Evolutionary conservation across 2,797 vertebrate species (phyloP).

Genomic region (Poeciliopsis presidionis): DNA sequence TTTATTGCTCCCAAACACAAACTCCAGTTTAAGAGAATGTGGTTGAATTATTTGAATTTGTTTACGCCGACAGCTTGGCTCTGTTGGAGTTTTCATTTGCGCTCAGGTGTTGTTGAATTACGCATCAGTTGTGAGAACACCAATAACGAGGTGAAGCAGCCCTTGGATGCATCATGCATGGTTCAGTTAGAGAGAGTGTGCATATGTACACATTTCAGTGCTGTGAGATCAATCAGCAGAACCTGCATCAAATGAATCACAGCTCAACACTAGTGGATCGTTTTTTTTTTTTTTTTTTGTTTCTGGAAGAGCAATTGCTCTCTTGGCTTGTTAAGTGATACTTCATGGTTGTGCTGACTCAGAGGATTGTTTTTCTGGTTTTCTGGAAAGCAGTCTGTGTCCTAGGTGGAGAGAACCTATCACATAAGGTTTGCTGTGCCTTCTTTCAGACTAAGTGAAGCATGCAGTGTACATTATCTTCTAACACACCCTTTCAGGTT

Average conservation of each 20-base stretch:
- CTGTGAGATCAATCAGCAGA: conserved; percentile 42
- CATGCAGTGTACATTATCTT: background rate
- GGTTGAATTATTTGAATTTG: background rate
- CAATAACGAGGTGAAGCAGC: background rate
- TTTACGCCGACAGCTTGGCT: background rate
- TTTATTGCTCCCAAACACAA: background rate
- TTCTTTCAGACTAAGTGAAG: background rate
- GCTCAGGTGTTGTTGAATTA: background rate
- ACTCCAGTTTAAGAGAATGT: background rate
- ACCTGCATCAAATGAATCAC: conserved; percentile 53
- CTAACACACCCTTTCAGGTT: background rate
- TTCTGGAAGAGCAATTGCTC: conserved; percentile 30
- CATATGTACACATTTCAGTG: conserved; percentile 10
- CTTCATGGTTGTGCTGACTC: conserved; percentile 55
- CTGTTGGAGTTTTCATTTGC: conserved; percentile 5
- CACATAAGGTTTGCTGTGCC: background rate
- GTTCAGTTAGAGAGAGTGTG: conserved; percentile 5
- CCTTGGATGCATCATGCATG: conserved; percentile 16
- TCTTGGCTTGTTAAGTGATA: conserved; percentile 61
- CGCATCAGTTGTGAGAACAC: background rate
- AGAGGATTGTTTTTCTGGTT: conserved; percentile 58
- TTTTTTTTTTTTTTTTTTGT: conserved; percentile 36
- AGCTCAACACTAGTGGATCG: conserved; percentile 37
- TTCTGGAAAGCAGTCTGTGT: conserved; percentile 61
- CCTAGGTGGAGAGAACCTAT: background rate